Base-by-base conservation (phyloP, 2,888 invertebrate species). In the Agonopterix alstromeriana region DNA sequence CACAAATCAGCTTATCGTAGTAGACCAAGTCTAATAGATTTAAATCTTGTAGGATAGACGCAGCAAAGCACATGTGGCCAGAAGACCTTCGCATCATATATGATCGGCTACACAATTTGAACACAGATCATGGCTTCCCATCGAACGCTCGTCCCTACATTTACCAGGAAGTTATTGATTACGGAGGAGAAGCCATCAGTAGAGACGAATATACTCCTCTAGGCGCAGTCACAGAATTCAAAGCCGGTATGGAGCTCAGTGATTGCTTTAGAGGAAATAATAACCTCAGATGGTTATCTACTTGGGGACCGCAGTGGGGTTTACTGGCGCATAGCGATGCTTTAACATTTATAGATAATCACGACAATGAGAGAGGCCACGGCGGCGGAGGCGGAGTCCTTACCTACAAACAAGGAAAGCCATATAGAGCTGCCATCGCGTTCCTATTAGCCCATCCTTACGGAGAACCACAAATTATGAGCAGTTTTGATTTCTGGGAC, bases 361-460 rank as follows among this genome's bases (percentile, higher is more conserved):
- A 96, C 66, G 96, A 96, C 71, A 94, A 93, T 60, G 94, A 95
- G 57, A 89, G 95, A 64, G 92, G 92, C 3, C 91, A 91, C 50
- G 91, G 89, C 0, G 90, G 87, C 3, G 90, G 87, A 0, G 90
- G 89, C 2, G 80, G 76, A 10, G 80, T 93, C 10, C 78, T 94
- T 10, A 93, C 91, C 0, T 91, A 93, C 73, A 94, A 94, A 63
- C 72, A 89, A 0, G 53, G 93, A 0, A 91, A 89, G 52, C 83
- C 88, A n/a, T 95, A 95, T 72, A 94, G 92, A 57, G 88, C 90
- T 88, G 97, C 97, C 0, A 93, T 92, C 1, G 95, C 95, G 0
- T 97, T 97, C 74, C 93, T 94, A 85, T 73, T 98, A 58, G 96
- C 97, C 0, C 94, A 94, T 87, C 93, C 95, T 0, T 96, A 95